Base-by-base conservation (phyloP, 2,113 vertebrate species). In the Athene cunicularia region DNA sequence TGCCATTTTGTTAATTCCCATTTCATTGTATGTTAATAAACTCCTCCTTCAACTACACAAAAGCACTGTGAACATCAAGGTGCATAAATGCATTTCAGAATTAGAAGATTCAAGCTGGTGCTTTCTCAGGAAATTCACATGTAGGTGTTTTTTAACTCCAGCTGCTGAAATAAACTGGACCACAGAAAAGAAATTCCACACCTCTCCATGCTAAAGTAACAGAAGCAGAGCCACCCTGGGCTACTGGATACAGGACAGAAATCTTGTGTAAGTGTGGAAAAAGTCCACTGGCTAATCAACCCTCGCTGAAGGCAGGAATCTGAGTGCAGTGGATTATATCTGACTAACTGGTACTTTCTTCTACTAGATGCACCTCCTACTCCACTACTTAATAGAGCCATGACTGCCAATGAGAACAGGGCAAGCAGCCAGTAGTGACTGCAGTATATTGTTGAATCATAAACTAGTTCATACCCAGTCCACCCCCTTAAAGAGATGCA, bases 71-170 rank as follows among this genome's bases (percentile, higher is more conserved):
- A 72, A 47, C 49, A 53, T 6, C 1, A 1, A 59, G 37, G 19
- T 9, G 60, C 19, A 33, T 3, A 27, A 63, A 45, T 0, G 26
- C 64, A 28, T 21, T 59, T 84, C 68, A 71, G 50, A 41, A 49
- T 41, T 30, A 30, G 22, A 70, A 74, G 79, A 60, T 33, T 49
- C 49, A 27, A 63, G 49, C 11, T 41, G 11, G 50, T 17, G 28
- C 45, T 68, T 68, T 22, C 62, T 60, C 1, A 0, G 39, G 45
- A 80, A 59, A 80, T 64, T 24, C 3, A 0, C 26, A 60, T 0
- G 0, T 6, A 26, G 27, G 11, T 1, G 1, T 50, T 66, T 45
- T 70, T 84, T 45, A 72, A 53, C n/a, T 35, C 60, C 60, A 68
- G 39, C 26, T 60, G 27, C 45, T 66, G 73, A 76, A 88, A 81